These are phyloP conservation scores for Epizoanthus stellaris DNA, from an alignment of 92 coral and sea anemone genomes.

Conservation along the genomic window DNA sequence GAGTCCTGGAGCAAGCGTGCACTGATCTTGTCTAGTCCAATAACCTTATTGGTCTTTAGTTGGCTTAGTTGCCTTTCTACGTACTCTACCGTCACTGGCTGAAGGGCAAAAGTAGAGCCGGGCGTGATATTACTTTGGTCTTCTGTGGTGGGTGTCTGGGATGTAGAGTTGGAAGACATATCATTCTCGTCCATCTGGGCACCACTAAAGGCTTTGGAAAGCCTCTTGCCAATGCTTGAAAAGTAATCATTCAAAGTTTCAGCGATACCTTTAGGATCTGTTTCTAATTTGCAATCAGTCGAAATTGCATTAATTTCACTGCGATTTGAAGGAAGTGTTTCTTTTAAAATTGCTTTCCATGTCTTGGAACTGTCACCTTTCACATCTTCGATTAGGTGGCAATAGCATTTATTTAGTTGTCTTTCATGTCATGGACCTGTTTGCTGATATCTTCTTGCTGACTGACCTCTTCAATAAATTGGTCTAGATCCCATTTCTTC, in stretches of 20 bases:
- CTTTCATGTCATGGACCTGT: too few relatives aligned
- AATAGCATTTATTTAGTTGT: too few relatives aligned
- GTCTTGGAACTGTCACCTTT: constrained; percentile 27
- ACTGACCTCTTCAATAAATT: too few relatives aligned
- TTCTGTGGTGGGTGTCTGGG: not conserved
- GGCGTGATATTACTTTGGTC: not conserved
- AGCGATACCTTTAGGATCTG: constrained; percentile 38
- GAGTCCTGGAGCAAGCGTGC: too few relatives aligned
- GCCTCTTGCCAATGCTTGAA: constrained; percentile 56
- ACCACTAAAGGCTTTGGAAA: constrained; percentile 35
- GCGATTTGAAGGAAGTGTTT: constrained; percentile 17
- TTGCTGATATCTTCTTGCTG: too few relatives aligned
- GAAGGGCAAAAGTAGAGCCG: not conserved
- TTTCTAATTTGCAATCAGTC: constrained; percentile 40
- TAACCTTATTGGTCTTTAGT: too few relatives aligned
- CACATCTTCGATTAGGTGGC: constrained; percentile 37
- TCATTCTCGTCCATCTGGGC: too few relatives aligned
- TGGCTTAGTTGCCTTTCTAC: too few relatives aligned
- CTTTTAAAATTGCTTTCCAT: constrained; percentile 34
- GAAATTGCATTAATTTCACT: constrained; percentile 49
- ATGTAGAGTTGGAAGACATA: too few relatives aligned
- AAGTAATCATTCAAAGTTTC: constrained; percentile 50
- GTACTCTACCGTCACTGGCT: too few relatives aligned
- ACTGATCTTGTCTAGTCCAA: too few relatives aligned
- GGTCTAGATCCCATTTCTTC: too few relatives aligned